Evolutionary conservation across 2,797 vertebrate genomes (phyloP), one percentile per base, ranked within the genome.

Genomic region (Acipenser ruthenus): DNA sequence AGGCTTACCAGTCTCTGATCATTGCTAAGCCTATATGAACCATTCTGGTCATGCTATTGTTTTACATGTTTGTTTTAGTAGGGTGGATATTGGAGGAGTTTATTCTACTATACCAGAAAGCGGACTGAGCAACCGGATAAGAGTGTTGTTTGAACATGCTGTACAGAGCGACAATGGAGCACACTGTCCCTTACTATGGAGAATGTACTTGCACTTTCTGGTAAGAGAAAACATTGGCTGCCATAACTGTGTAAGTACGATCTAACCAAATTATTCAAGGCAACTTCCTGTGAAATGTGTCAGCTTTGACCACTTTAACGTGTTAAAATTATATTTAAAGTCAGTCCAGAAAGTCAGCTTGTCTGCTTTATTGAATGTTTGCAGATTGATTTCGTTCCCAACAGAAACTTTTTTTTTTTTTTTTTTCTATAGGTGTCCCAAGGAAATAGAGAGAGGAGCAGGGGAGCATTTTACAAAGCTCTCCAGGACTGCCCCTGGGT

Each of bases 401-500:
- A 37, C 23, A 37, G 23, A 23, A 4, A 12, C 10, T 15, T 62
- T 56, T 72, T 49, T 49, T 6, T 12, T 6, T 12, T 64, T 47
- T 68, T 0, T 13, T 11, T 63, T 10, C 62, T 72, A 61, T 74
- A 99, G 96, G 88, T 88, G 67, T 93, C 91, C 58, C 82, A 93
- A 69, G 94, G 93, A 62, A 88, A 91, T 68, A 81, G 80, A 69
- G 93, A 96, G 75, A 89, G 88, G 78, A 93, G 90, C 74, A 93
- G 78, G 84, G 93, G 93, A 9, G 84, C 98, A 50, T 97, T 97
- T 83, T 99, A 98, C 73, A 96, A 88, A 85, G 95, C 95, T 0
- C 87, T 99, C 70, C 95, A 99, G 77, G 90, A 87, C 49, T 91
- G 95, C n/a, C 95, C 97, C 11, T 98, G 96, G 97, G 88, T 80